Base-by-base conservation (phyloP, 2,797 vertebrate species). In the Eulemur rubriventer region DNA sequence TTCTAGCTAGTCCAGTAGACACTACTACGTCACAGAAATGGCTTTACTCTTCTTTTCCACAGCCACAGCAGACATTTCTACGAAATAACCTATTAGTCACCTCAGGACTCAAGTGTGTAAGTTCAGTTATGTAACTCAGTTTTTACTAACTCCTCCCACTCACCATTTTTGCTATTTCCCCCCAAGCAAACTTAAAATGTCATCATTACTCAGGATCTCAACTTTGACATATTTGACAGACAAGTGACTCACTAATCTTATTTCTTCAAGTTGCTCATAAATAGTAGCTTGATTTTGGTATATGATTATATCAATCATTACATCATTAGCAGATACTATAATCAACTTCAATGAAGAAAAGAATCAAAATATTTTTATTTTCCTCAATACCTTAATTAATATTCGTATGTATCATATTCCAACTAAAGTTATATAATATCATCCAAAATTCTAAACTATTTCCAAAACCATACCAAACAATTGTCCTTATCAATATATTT, bases 371-470 rank as follows among this genome's bases (percentile, higher is more conserved):
- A 87, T 82, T 30, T 75, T 76, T 86, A 81, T 81, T 92, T 90
- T 50, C 38, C 43, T 92, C 46, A 65, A 41, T 73, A n/a, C 83
- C 57, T 65, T 46, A 94, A 65, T 83, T 59, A 91, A 79, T 41
- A 75, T 48, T 83, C 38, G 80, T 20, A 69, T 12, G 38, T 61
- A 84, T 57, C 24, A 63, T 91, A 87, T 76, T 87, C 70, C 24
- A 90, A 67, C 7, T 79, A 92, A 94, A 95, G 61, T 20, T 78
- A 73, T 26, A 2, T 93, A 61, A 95, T 50, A 93, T 65, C 35
- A 95, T 46, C 43, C 73, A 76, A 89, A 96, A 78, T 70, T 72
- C 46, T 88, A 89, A 83, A 94, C 50, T 78, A 72, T 55, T 91
- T 94, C 76, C 61, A 87, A 91, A 87, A 55, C 22, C 63, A 84